Percentiles rank a stretch among this genome's conserved stretches.
phyloP scores from a whole-genome alignment of 2,888 invertebrate genomes.

The Ecliptopera silaceata region DNA sequence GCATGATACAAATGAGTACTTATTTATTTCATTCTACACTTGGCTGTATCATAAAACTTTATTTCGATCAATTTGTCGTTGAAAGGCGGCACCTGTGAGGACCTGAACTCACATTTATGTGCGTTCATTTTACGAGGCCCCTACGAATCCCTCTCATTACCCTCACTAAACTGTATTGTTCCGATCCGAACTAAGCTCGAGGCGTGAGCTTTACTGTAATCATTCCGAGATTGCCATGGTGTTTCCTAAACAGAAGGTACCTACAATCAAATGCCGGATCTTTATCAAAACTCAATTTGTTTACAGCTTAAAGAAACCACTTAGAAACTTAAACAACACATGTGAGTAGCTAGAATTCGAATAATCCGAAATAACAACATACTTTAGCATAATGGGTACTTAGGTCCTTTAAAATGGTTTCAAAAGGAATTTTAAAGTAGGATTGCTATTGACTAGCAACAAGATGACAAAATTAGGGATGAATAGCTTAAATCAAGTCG shows the following conservation, averaged over 20 bases:
- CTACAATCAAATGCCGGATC: conserved; percentile 1
- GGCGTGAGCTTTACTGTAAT: conserved; percentile 50
- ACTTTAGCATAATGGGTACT: neutral
- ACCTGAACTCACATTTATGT: conserved; percentile 33
- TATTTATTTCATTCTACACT: conserved; percentile 7
- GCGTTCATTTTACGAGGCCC: conserved; percentile 41
- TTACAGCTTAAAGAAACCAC: neutral
- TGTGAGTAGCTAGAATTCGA: neutral
- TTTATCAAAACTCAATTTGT: neutral
- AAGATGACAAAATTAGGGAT: neutral
- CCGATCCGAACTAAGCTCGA: conserved; percentile 43
- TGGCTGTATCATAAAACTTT: conserved; percentile 18
- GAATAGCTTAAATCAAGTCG: neutral
- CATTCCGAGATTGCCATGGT: conserved; percentile 37
- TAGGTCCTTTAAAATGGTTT: neutral
- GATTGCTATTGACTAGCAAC: neutral
- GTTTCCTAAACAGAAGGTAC: conserved; percentile 11
- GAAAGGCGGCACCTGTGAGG: conserved; percentile 34
- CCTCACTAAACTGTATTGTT: conserved; percentile 48
- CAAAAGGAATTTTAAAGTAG: neutral
- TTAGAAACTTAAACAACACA: neutral
- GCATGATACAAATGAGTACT: neutral
- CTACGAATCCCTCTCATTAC: conserved; percentile 46
- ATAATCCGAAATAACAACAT: neutral
- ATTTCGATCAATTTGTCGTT: conserved; percentile 35